phyloP scores from a whole-genome alignment of 1,140 invertebrate genomes.

The Helicorthomorpha holstii region DNA sequence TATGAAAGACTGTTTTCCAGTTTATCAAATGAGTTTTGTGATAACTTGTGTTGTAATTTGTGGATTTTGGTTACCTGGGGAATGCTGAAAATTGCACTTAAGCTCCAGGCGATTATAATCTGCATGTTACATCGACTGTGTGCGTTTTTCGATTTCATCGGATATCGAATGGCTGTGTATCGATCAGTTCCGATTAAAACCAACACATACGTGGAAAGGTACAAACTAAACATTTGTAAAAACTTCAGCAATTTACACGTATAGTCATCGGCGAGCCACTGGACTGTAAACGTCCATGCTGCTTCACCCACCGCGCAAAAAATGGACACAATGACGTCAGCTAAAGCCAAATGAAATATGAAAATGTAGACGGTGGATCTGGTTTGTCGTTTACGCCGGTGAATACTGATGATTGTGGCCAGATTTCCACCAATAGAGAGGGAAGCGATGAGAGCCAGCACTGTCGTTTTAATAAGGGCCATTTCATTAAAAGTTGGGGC shows the following conservation, averaged over 20 bases:
- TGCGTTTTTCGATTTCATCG: constrained; percentile 52
- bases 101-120: constrained; percentile 43
- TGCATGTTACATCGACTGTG: constrained; percentile 38
- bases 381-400: constrained; percentile 28
- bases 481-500: constrained; percentile 17
- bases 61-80: too few species aligned
- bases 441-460: constrained; percentile 45
- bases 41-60: too few species aligned
- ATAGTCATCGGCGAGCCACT: constrained; percentile 56
- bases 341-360: constrained; percentile 47
- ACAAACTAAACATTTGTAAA: constrained; percentile 59
- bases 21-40: too few species aligned
- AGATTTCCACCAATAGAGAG: constrained; percentile 53
- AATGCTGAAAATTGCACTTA: constrained; percentile 50
- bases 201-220: constrained; percentile 64
- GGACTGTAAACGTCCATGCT: constrained; percentile 54
- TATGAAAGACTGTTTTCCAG: too few species aligned
- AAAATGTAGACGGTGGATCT: constrained; percentile 51
- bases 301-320: constrained; percentile 63
- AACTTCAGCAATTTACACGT: constrained; percentile 67
- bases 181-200: constrained; percentile 65
- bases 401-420: constrained; percentile 53
- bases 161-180: constrained; percentile 56
- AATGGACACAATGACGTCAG: constrained; percentile 56
- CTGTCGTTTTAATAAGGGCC: constrained; percentile 39